Evolutionary conservation across 2,797 vertebrate genomes (phyloP), one percentile per base, ranked within the genome.

Genomic region (Sciaenops ocellatus): DNA sequence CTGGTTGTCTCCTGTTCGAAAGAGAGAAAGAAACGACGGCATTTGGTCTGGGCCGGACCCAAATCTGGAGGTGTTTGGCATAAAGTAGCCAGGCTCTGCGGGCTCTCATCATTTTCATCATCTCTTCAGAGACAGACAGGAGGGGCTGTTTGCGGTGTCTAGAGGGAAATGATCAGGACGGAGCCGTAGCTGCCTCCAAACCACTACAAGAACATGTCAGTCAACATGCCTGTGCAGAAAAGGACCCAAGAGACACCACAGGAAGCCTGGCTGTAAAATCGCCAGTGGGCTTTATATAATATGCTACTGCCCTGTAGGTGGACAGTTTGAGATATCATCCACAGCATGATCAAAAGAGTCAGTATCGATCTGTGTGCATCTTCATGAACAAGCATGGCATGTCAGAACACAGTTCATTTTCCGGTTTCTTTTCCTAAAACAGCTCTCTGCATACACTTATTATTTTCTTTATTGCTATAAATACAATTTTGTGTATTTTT

Each of bases 21-120:
- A 7, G 46, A 56, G 56, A 76, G 46, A 79, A 64, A 9, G 34
- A 38, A 84, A 72, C 20, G 0, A 77, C 62, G 80, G 59, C 73
- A 76, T 80, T 64, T 73, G 63, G 73, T 70, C 59, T 51, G 70
- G 77, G 56, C 28, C 15, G 0, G 34, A 73, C 76, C 63, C 80
- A 79, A 57, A 79, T 73, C 61, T 83, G 66, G 60, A 81, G 80
- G 72, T 81, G 83, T 86, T 80, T 82, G 78, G 73, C 75, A 62
- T 62, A 24, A 61, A 50, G 69, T 65, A 52, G 70, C 30, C 20
- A 51, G 34, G 12, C 34, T 74, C 64, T 60, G 69, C 66, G 46
- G 65, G 69, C 63, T 50, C 42, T 63, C 64, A 42, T 56, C 59
- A 56, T 68, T 67, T 42, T 76, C 71, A 41, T 80, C 79, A 38